These are phyloP conservation scores for Misgurnus mizolepis DNA, from an alignment of 2,113 vertebrate species.

Conservation along the genomic window DNA sequence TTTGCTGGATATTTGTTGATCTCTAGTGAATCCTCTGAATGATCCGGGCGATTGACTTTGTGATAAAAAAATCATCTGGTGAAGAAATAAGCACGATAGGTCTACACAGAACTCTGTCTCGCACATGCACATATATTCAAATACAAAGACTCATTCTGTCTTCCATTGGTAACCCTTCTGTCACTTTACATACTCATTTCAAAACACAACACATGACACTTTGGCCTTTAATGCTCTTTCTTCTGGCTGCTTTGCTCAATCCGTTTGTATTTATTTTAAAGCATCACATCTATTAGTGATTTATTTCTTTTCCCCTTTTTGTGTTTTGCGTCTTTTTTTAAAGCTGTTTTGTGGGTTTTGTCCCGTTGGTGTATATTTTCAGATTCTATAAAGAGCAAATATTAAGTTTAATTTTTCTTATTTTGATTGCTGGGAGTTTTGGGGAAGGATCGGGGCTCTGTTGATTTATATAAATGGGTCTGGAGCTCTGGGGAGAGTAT, in stretches of 20 bases:
- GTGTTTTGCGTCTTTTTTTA: slow-evolving; percentile 46
- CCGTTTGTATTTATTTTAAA: slow-evolving; percentile 78
- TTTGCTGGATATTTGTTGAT: slow-evolving; percentile 28
- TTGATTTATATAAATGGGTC: slow-evolving; percentile 45
- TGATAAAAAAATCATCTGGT: not conserved
- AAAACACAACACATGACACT: slow-evolving; percentile 39
- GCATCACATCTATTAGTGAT: slow-evolving; percentile 47
- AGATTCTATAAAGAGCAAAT: slow-evolving; percentile 70
- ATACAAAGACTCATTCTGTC: slow-evolving; percentile 44
- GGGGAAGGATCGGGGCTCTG: slow-evolving; percentile 26
- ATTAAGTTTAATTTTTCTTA: slow-evolving; percentile 59
- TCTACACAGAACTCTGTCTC: not conserved
- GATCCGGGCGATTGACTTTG: slow-evolving; percentile 23
- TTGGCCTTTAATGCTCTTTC: slow-evolving; percentile 51
- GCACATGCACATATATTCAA: not conserved
- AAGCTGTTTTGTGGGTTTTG: slow-evolving; percentile 59
- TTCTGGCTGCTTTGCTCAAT: slow-evolving; percentile 70
- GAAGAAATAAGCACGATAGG: not conserved
- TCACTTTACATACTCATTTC: slow-evolving; percentile 30
- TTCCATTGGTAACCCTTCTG: slow-evolving; percentile 54
- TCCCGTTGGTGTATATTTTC: slow-evolving; percentile 75
- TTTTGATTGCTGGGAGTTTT: slow-evolving; percentile 37
- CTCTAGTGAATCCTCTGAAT: slow-evolving; percentile 20
- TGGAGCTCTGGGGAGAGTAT: slow-evolving; percentile 51
- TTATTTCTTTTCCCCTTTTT: slow-evolving; percentile 45